Evolutionary conservation across 1,140 invertebrate genomes (phyloP), one percentile per base, ranked within the genome.

Genomic region (Lucilia sericata): DNA sequence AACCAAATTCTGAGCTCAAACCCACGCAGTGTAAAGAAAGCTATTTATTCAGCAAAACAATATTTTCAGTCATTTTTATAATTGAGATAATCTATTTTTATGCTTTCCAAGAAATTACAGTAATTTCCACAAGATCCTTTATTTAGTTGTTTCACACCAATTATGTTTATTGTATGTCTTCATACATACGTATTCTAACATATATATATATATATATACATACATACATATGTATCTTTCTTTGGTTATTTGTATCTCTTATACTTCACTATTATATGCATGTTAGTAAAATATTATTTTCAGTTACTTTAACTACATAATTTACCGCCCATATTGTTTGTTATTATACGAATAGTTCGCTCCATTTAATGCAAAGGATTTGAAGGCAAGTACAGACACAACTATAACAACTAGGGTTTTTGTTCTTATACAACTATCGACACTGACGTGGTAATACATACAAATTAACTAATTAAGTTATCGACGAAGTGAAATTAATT

Each of bases 391-490:
- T 7, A 42, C 5, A 42, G 5, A 7, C 5, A 42, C 42, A 42
- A 60, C 55, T 7, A 60, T n/a, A 60, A 60, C 17, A 60, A 42
- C 42, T 42, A 42, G 42, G 5, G 42, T 42, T 42, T 42, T 8
- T 42, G 42, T 42, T 42, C 7, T 42, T 42, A 10, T 42, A 60
- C n/a, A 60, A 60, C n/a, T 60, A 60, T 60, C 14, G 55, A 60
- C 55, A 60, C 55, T 47, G 36, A 42, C 80, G 49, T 82, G 55
- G 47, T 51, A 19, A 9, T 30, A 82, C 80, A 82, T 82, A 82
- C 55, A 82, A 82, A 82, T 82, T 82, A 65, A 65, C 80, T 82
- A 82, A 82, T 82, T 82, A 60, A 65, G 80, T 25, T 30, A 82
- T 55, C 80, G 80, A 51, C 80, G 21, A 60, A 82, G 47, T 65